Base-by-base conservation (phyloP, 2,797 vertebrate genomes). In the Acanthornis magna region DNA sequence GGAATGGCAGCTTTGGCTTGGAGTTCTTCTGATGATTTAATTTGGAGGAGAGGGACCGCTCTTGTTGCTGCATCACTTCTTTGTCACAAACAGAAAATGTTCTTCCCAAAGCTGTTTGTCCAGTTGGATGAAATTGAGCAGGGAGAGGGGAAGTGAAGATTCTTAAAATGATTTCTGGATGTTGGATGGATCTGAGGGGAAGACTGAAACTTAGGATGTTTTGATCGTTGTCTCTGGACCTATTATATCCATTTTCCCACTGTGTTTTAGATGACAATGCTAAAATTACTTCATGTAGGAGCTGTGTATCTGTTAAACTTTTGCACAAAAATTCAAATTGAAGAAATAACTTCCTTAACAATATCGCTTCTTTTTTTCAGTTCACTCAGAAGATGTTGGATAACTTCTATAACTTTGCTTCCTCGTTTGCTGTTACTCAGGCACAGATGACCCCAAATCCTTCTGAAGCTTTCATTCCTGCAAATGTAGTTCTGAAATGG, bases 381-480 rank as follows among this genome's bases (percentile, higher is more conserved):
- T 99, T 99, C 97, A 99, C 99, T 22, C 99, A 99, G 98, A 99
- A 99, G 98, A 99, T 99, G 99, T 91, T 99, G 97, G 99, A 99
- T 96, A 99, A 98, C 86, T 98, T 99, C 92, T 99, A 98, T 97
- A 99, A 99, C 94, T 99, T 98, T 94, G 98, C 98, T 55, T 98
- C 98, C 20, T 99, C 99, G 0, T 99, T 99, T 95, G 99, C 99
- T 15, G 96, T 99, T 85, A 97, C 99, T 74, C 99, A 99, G 97
- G 98, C 98, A 40, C 99, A 99, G 97, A 99, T 99, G 99, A 98
- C 97, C 5, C 99, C 98, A 60, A 99, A 98, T 97, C 99, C 99
- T 29, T 97, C 98, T 11, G 99, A 99, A 98, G 99, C 98, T 97
- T 99, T 99, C 92, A 98, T 99, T 96, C 99, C 99, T 29, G 98